phyloP scores from a whole-genome alignment of 2,888 invertebrate genomes.

The Habroteleia sp. region DNA sequence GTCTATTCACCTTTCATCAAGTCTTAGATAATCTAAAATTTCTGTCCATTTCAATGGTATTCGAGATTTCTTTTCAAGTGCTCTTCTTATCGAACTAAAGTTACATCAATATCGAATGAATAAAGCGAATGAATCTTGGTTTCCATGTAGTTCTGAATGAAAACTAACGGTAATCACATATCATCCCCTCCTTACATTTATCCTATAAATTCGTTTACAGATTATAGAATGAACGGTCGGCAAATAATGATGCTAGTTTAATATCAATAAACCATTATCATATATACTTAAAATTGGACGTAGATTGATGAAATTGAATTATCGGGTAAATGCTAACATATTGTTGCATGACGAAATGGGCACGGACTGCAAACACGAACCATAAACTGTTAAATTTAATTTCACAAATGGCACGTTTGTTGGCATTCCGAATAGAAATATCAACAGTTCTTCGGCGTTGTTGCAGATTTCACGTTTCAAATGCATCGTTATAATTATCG shows the following conservation, averaged over 20 bases:
- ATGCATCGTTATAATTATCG: slow-evolving; percentile 52
- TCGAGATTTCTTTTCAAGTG: no score
- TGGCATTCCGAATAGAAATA: slow-evolving; percentile 60
- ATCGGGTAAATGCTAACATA: slow-evolving; percentile 36
- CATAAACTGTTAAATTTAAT: slow-evolving; percentile 70
- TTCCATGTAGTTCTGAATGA: slow-evolving; percentile 1
- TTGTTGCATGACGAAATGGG: slow-evolving; percentile 33
- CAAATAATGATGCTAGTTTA: slow-evolving; percentile 33
- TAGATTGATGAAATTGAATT: slow-evolving; percentile 44
- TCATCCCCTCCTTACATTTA: slow-evolving; percentile 1
- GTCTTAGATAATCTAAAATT: no score
- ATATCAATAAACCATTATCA: slow-evolving; percentile 23
- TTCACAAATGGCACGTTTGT: slow-evolving; percentile 69
- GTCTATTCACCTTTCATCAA: no score
- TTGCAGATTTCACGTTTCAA: slow-evolving; percentile 32
- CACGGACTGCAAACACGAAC: slow-evolving; percentile 61
- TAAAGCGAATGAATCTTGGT: slow-evolving; percentile 34
- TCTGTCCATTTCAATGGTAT: no score
- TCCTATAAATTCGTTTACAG: slow-evolving; percentile 27
- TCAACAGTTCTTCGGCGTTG: slow-evolving; percentile 56
- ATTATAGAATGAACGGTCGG: slow-evolving; percentile 30
- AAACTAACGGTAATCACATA: slow-evolving; percentile 10
- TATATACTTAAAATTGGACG: slow-evolving; percentile 39
- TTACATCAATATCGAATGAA: slow-evolving; percentile 33
- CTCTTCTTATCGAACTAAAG: slow-evolving; percentile 29